Base-by-base conservation (phyloP, 2,888 invertebrate species). In the Hermodice carunculata region DNA sequence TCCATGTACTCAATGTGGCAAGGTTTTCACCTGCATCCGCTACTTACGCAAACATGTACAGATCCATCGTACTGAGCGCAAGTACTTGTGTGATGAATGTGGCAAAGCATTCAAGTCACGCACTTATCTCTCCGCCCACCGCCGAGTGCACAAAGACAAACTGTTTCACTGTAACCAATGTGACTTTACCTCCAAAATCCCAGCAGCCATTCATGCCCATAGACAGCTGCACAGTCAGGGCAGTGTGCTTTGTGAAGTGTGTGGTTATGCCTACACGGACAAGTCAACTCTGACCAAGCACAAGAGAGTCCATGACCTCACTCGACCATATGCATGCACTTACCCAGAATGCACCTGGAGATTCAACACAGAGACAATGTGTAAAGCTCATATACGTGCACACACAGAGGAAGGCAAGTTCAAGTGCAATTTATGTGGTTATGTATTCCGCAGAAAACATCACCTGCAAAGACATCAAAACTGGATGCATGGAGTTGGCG, bases 341-440 rank as follows among this genome's bases (percentile, higher is more conserved):
- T 79, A 72, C 59, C 76, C 76, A n/a, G 82, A 79, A 0, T 83
- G 83, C 66, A 81, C 82, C 0, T 82, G 81, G 81, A 52, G 83
- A 17, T 84, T 84, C 63, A 78, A 80, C 54, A 78, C 79, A 3
- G 80, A 83, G 52, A 69, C 75, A 2, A 80, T 80, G 78, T 80
- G 81, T 60, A 67, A 71, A 19, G 83, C 80, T 5, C 84, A 84
- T 69, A 69, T 78, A 14, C 67, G 75, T 17, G 75, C 76, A 4
- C 84, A 84, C 66, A 76, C 77, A 0, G 75, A 76, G 0, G 73
- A 76, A 46, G 79, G 79, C 0, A 79, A 80, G 60, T 83, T 81
- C 66, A 69, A 73, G 43, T 83, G 82, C 66, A 56, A 56, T 3
- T 37, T 76, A 24, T 83, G 82, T 66, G 77, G 79, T 3, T 82